These are phyloP conservation scores for Champsocephalus esox DNA, from an alignment of 2,797 vertebrate genomes.

Conservation along the genomic window DNA sequence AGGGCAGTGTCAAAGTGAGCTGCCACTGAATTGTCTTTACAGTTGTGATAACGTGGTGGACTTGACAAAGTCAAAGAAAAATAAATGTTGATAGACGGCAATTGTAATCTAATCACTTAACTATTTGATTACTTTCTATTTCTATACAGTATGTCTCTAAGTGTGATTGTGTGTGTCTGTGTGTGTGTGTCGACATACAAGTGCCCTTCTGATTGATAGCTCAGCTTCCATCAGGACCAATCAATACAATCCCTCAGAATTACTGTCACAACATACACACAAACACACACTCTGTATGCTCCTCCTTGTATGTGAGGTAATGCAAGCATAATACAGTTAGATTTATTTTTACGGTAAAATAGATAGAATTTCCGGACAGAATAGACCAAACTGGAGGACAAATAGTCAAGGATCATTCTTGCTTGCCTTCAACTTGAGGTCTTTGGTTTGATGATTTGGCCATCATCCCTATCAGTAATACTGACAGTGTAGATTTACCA, in stretches of 20 bases:
- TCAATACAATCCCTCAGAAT: conserved; percentile 76
- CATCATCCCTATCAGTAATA: neutral
- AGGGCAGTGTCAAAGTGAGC: conserved; percentile 52
- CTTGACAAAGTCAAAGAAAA: conserved; percentile 40
- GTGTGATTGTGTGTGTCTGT: conserved; percentile 3
- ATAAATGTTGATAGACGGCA: conserved; percentile 13
- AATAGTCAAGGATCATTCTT: neutral
- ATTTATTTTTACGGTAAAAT: conserved; percentile 7
- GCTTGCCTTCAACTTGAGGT: neutral
- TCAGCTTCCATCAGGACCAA: conserved; percentile 72
- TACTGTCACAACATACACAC: conserved; percentile 64
- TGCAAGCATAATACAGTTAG: conserved; percentile 4
- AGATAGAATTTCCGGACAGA: conserved; percentile 6
- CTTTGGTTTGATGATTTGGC: neutral
- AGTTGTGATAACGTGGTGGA: conserved; percentile 41
- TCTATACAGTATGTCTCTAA: conserved; percentile 25
- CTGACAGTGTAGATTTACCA: neutral
- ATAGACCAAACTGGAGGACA: conserved; percentile 9
- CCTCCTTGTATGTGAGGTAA: conserved; percentile 24
- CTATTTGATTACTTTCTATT: conserved; percentile 60
- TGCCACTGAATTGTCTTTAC: conserved; percentile 48
- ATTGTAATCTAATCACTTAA: conserved; percentile 60
- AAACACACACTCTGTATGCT: conserved; percentile 16
- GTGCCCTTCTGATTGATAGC: conserved; percentile 71
- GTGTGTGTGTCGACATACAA: conserved; percentile 46